Evolutionary conservation across 2,113 vertebrate genomes (phyloP), one percentile per base, ranked within the genome.

Genomic region (Balaeniceps rex): DNA sequence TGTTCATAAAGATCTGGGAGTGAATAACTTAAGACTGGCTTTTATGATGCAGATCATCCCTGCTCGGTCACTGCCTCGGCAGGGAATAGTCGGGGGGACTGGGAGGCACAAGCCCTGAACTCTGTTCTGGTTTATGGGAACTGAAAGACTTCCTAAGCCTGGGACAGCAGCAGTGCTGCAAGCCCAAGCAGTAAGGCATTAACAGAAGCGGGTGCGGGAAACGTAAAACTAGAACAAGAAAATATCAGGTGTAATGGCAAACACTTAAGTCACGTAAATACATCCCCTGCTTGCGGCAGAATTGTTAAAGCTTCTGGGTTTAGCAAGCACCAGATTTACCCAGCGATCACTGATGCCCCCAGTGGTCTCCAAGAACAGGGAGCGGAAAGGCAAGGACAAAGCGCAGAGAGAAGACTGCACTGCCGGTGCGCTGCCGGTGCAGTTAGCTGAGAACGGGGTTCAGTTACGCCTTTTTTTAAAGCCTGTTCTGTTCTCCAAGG

Each of bases 371-470:
- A 36, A 23, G 49, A 49, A 4, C 7, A n/a, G 14, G 31, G 63
- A 38, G 4, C 38, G 9, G n/a, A 21, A 34, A 74, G 58, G 24
- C 46, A 34, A 29, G 72, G 74, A 38, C 42, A 28, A 33, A 44
- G 54, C 47, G 6, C 18, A 7, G 36, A 7, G 38, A 38, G 57
- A 26, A 40, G 49, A 5, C 6, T 2, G 71, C 38, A 0, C 46
- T 9, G 57, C 36, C 2, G 33, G 19, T 0, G 42, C 18, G 0
- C 55, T 10, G 51, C 33, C 2, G 7, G 5, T 1, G 57, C 31
- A 36, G 34, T 14, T 4, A 70, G 36, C 74, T 0, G 7, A 36
- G 49, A 58, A 17, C 0, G 3, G 61, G 22, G 29, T 11, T 44
- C 24, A 23, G 13, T 14, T 24, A 19, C 2, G 1, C 15, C 51